Conservation (phyloP, 2,797 vertebrate genomes). For the Tangara arthus region DNA sequence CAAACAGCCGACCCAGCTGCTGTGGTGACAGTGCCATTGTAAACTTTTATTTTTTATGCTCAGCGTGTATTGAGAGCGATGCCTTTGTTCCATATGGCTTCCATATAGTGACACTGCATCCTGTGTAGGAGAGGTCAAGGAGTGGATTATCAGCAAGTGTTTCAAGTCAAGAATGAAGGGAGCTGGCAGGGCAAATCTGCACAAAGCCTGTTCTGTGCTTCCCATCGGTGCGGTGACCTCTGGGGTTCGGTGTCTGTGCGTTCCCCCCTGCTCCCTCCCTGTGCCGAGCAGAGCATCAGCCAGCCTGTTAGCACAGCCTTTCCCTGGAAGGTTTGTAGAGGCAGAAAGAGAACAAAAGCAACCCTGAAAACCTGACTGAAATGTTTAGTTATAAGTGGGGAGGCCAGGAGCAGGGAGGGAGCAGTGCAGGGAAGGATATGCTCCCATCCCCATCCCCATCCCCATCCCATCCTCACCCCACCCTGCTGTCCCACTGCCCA, state of each 20-base stretch:
- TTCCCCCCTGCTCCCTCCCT: not conserved
- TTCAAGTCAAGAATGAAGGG: constrained; percentile 61
- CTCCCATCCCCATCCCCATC: not conserved
- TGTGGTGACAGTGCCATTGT: constrained; percentile 19
- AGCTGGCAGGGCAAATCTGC: constrained; percentile 9
- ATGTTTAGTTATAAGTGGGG: not conserved
- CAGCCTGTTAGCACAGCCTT: not conserved
- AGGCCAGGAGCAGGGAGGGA: not conserved
- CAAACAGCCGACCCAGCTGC: constrained; percentile 39
- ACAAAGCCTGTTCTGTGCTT: constrained; percentile 64
- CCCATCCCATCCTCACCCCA: not conserved
- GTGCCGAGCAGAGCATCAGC: not conserved
- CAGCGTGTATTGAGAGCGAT: constrained; percentile 5
- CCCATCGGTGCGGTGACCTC: constrained; percentile 5
- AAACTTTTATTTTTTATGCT: constrained; percentile 20
- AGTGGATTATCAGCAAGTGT: constrained; percentile 58
- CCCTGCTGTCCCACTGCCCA: not conserved
- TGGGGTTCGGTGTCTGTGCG: not conserved
- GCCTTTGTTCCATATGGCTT: constrained; percentile 61
- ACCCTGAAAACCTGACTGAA: not conserved
- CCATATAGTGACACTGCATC: constrained; percentile 53
- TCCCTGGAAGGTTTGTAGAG: not conserved
- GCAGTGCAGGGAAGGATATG: not conserved
- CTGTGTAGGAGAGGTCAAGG: constrained; percentile 53
- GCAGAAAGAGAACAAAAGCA: constrained; percentile 20